Evolutionary conservation across 2,888 invertebrate genomes (phyloP).

Genomic region (Sphaeridia pumilis): DNA sequence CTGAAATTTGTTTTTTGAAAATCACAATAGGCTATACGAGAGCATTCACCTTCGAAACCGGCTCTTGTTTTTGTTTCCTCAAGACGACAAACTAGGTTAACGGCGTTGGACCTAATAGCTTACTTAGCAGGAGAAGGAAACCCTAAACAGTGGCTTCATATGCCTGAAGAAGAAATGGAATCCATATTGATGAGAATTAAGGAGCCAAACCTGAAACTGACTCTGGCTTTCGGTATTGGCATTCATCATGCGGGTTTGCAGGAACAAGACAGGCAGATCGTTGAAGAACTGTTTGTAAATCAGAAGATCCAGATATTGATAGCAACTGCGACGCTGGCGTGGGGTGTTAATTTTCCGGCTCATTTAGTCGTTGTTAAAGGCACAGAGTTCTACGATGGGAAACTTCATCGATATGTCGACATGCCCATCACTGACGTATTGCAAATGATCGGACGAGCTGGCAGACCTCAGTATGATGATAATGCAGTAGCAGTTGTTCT

Average conservation of each 20-base stretch:
- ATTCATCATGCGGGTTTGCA: slow-evolving; percentile 97
- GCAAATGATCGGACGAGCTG: slow-evolving; percentile 99
- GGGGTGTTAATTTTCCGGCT: slow-evolving; percentile 99
- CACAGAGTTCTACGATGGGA: slow-evolving; percentile 97
- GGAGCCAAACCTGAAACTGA: slow-evolving; percentile 83
- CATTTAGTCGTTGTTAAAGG: slow-evolving; percentile 97
- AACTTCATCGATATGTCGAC: slow-evolving; percentile 90
- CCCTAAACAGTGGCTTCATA: slow-evolving; percentile 89
- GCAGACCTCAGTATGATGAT: slow-evolving; percentile 91
- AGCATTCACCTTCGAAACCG: slow-evolving; percentile 51
- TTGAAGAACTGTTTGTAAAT: slow-evolving; percentile 87
- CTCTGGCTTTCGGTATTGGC: slow-evolving; percentile 93
- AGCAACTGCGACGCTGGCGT: slow-evolving; percentile 93
- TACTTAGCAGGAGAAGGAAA: slow-evolving; percentile 80
- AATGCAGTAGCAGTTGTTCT: slow-evolving; percentile 58
- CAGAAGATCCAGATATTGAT: slow-evolving; percentile 92
- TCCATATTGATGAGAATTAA: slow-evolving; percentile 55
- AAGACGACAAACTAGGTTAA: slow-evolving; percentile 87
- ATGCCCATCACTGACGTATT: slow-evolving; percentile 99
- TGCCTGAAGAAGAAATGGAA: slow-evolving; percentile 75
- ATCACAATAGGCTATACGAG: slow-evolving; percentile 20
- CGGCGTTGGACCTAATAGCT: slow-evolving; percentile 87
- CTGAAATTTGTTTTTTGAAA: background rate
- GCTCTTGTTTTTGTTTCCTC: slow-evolving; percentile 92
- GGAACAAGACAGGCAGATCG: slow-evolving; percentile 76